Evolutionary conservation across 37 sponge, comb jelly and placozoan genomes (phyloP).

Genomic region (Mnemiopsis leidyi): DNA sequence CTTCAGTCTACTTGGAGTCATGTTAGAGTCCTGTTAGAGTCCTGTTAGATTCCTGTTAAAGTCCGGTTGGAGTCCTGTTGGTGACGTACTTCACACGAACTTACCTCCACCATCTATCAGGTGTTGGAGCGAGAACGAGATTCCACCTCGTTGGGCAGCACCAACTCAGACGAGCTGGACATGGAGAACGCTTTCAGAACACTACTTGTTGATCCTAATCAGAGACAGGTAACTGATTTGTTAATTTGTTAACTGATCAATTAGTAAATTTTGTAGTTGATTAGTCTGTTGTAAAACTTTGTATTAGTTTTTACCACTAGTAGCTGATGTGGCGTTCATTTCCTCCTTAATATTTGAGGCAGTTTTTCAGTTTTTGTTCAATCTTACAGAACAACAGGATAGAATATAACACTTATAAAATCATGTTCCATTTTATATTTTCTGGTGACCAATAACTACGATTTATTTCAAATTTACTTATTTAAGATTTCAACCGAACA

Average conservation of each 20-base stretch:
- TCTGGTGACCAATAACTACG: neutral
- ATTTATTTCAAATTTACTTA: neutral
- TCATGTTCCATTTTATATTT: neutral
- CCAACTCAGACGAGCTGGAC: neutral
- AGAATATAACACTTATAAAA: neutral
- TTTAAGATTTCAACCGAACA: neutral
- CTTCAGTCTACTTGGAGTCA: too few relatives aligned
- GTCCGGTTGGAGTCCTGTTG: too few relatives aligned
- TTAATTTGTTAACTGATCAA: neutral
- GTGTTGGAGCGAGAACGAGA: conserved; percentile 6
- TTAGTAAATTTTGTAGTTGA: neutral
- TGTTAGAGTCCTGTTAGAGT: too few relatives aligned
- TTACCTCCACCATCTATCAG: too few relatives aligned
- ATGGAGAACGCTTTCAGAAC: conserved; percentile 49
- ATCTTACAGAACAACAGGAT: too few relatives aligned
- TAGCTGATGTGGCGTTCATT: too few relatives aligned
- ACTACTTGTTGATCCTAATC: conserved; percentile 5
- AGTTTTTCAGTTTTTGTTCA: too few relatives aligned
- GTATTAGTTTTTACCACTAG: too few relatives aligned
- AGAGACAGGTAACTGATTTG: neutral
- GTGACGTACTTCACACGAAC: too few relatives aligned
- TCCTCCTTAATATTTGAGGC: too few relatives aligned
- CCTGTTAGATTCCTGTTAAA: too few relatives aligned
- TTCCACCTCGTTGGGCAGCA: neutral
- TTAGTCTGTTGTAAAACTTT: neutral